Evolutionary conservation across 2,797 vertebrate genomes (phyloP), one percentile per base, ranked within the genome.

Genomic region (Momotus momota): DNA sequence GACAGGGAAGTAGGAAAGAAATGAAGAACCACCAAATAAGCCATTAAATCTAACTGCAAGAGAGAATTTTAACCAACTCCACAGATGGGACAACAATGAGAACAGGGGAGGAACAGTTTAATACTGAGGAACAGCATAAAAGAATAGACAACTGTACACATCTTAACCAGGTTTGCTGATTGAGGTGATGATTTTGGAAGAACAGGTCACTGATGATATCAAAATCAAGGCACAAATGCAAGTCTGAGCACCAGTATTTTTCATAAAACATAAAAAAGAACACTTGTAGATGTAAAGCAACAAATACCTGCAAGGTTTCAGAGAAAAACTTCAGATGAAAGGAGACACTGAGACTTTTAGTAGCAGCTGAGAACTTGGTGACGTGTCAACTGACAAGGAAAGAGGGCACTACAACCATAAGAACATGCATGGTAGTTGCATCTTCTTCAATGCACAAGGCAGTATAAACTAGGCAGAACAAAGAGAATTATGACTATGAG

Each of bases 141-240:
- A 81, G 27, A 14, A 23, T 31, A 75, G 38, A 55, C 18, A 81
- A 90, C 9, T n/a, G 26, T 67, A 38, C 21, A 48, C 54, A 31
- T 62, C 72, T 75, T 77, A 91, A 57, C 40, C 22, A 85, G 72
- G 74, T 78, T 92, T 90, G 35, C 10, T 78, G 64, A 67, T 61
- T 10, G 78, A 87, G 31, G n/a, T 61, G 71, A 84, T 35, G 29
- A 65, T 43, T 90, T 84, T 87, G 94, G 92, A 96, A 93, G 92
- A 95, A 86, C 14, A 20, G 17, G 62, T 92, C 61, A 69, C 58
- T 38, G 48, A 86, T 23, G 43, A 88, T 69, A 82, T 11, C 87
- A 94, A 94, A 95, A 95, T 74, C 92, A 96, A 96, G 96, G 96
- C 96, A 97, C 95, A 82, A 95, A 95, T 0, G 8, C 66, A 96